Evolutionary conservation across 2,797 vertebrate species (phyloP).

Genomic region (Acanthurus lineatus): DNA sequence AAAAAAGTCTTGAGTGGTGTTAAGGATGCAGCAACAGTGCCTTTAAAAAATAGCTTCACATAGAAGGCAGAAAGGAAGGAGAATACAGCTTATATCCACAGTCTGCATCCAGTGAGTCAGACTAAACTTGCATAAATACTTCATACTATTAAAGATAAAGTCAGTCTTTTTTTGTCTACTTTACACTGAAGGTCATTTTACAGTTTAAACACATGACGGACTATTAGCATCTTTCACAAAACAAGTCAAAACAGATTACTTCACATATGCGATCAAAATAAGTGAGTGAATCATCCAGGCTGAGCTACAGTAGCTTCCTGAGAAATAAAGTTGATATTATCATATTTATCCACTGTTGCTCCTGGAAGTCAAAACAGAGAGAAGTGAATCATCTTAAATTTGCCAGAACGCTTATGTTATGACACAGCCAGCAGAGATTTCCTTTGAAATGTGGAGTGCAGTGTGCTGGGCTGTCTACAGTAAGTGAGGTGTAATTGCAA

Average conservation of each 20-base stretch:
- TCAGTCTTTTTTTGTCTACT: neutral
- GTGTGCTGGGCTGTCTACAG: conserved; percentile 48
- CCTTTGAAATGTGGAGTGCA: conserved; percentile 60
- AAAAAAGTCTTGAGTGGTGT: too few relatives aligned
- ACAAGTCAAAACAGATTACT: conserved; percentile 10
- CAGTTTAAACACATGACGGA: neutral
- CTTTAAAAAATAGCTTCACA: too few relatives aligned
- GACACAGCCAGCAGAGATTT: conserved; percentile 54
- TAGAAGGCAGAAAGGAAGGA: too few relatives aligned
- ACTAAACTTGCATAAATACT: too few relatives aligned
- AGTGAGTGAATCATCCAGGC: conserved; percentile 24
- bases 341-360: conserved; percentile 55
- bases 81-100: too few relatives aligned
- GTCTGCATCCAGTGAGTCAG: too few relatives aligned
- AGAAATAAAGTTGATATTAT: conserved; percentile 46
- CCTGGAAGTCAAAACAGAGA: conserved; percentile 59
- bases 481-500: conserved; percentile 64
- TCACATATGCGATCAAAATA: conserved; percentile 24
- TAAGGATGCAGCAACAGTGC: too few relatives aligned
- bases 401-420: conserved; percentile 57
- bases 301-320: conserved; percentile 7
- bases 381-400: conserved; percentile 62
- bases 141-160: too few relatives aligned
- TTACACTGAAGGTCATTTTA: neutral
- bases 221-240: neutral